phyloP scores from a whole-genome alignment of 1,140 invertebrate genomes.

The Nasonia giraulti region DNA sequence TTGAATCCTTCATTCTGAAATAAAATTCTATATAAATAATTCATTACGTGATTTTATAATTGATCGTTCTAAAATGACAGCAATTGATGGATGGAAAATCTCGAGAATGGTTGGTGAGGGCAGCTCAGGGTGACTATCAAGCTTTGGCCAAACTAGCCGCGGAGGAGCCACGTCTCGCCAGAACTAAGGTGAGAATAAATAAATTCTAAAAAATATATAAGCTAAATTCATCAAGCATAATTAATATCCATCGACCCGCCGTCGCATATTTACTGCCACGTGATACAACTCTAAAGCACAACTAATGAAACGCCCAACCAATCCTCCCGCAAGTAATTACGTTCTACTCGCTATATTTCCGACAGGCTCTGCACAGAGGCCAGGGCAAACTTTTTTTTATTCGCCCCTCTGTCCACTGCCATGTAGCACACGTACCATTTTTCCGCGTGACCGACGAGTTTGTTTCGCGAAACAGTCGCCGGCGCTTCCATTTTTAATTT shows the following conservation, averaged over 20 bases:
- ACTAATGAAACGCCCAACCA: neutral
- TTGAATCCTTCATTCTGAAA: neutral
- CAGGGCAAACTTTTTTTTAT: constrained; percentile 15
- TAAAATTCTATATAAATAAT: neutral
- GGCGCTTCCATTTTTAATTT: constrained; percentile 41
- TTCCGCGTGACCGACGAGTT: constrained; percentile 1
- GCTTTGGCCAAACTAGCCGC: constrained; percentile 86
- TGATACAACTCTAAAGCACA: neutral
- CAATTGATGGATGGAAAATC: constrained; percentile 79
- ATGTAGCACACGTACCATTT: constrained; percentile 24
- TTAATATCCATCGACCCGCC: neutral
- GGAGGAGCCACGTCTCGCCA: constrained; percentile 86
- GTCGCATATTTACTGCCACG: neutral
- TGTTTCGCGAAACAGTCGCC: constrained; percentile 27
- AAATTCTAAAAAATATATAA: no score
- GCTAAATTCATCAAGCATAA: neutral
- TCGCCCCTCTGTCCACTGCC: neutral
- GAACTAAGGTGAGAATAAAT: constrained; percentile 82
- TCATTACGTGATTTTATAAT: neutral
- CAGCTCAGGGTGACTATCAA: constrained; percentile 88
- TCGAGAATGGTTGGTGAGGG: constrained; percentile 89
- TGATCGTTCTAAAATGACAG: constrained; percentile 53
- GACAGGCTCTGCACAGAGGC: neutral
- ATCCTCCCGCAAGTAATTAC: neutral
- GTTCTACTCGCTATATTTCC: neutral